Conservation (phyloP, 2,113 vertebrate genomes). For the Suncus etruscus region DNA sequence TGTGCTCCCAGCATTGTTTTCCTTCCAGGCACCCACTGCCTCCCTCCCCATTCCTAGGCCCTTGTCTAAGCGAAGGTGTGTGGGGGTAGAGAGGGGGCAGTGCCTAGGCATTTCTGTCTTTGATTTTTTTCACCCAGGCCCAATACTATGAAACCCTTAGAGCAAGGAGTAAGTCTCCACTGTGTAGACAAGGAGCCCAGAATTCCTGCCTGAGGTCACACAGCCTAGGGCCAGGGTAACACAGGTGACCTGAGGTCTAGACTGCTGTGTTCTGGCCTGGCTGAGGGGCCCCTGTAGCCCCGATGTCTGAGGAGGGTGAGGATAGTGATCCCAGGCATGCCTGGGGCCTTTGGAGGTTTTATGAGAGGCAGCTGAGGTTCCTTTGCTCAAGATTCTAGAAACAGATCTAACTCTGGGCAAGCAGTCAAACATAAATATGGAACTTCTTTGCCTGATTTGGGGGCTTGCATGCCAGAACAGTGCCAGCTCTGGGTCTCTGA, state of each 20-base stretch:
- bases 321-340: background rate
- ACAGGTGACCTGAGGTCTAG: too few species aligned
- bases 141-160: background rate
- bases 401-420: background rate
- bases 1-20: slow-evolving; percentile 37
- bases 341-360: background rate
- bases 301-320: too few species aligned
- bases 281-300: too few species aligned
- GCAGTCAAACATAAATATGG: background rate
- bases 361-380: background rate
- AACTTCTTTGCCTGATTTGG: background rate
- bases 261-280: too few species aligned
- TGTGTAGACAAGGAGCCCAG: background rate
- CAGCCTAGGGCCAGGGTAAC: too few species aligned
- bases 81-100: background rate
- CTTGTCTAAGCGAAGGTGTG: background rate
- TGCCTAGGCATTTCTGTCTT: background rate
- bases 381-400: background rate
- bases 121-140: background rate
- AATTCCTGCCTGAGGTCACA: too few species aligned
- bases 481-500: background rate
- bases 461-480: background rate
- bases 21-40: background rate
- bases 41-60: too few species aligned
- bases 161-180: rapidly evolving